Percentiles rank a stretch among this genome's conserved stretches.
Evolutionary conservation across 1,140 invertebrate genomes (phyloP).

Genomic region (Aphis gossypii): DNA sequence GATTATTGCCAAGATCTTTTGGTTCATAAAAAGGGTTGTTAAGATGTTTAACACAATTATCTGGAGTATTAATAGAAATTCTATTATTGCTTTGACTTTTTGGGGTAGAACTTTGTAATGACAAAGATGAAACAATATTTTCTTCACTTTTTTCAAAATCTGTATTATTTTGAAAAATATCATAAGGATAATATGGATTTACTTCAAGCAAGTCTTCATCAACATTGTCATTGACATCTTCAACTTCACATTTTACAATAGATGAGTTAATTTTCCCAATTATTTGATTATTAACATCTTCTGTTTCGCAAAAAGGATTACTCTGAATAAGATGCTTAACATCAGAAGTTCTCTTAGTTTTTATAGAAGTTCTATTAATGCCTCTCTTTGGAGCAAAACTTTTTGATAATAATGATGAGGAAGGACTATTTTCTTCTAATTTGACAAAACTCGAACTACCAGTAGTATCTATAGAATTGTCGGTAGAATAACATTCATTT

Average conservation of each 20-base stretch:
- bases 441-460: background rate
- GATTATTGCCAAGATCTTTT: background rate
- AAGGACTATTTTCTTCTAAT: slow-evolving; percentile 17
- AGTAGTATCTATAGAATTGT: slow-evolving; percentile 12
- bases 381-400: slow-evolving; percentile 3
- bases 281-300: background rate
- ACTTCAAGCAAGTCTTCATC: slow-evolving; percentile 6
- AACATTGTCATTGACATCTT: background rate
- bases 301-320: slow-evolving; percentile 29
- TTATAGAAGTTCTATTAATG: slow-evolving; percentile 52
- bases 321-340: background rate
- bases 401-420: slow-evolving; percentile 3
- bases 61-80: background rate
- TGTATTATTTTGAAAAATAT: background rate
- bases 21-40: background rate
- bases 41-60: background rate
- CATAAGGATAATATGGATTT: background rate
- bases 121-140: background rate
- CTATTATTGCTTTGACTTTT: background rate
- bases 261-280: background rate
- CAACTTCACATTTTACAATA: slow-evolving; percentile 4
- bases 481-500: slow-evolving; percentile 21
- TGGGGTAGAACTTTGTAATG: background rate
- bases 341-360: background rate
- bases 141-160: background rate